A percentile compares a stretch with the other conserved stretches of the same genome.
These are phyloP conservation scores for Microctenopoma stevenorrisi DNA, from an alignment of 2,797 vertebrate species.

Conservation along the genomic window DNA sequence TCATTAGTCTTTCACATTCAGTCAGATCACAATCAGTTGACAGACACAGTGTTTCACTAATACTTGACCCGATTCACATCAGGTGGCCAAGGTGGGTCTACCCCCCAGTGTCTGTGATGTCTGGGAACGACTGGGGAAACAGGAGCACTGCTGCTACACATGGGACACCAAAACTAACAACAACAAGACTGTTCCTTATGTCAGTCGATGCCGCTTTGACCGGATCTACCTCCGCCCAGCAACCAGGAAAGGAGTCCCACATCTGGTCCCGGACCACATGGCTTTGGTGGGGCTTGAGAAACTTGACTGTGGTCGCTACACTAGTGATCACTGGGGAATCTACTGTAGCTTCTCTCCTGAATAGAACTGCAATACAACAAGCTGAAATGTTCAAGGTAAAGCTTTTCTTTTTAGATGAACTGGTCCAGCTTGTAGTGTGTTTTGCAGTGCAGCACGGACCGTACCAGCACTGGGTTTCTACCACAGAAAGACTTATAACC, in stretches of 20 bases:
- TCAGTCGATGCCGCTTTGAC: constrained; percentile 91
- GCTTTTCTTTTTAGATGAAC: not conserved
- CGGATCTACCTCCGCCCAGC: constrained; percentile 87
- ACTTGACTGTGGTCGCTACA: constrained; percentile 91
- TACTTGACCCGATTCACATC: constrained; percentile 1
- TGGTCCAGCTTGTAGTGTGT: not conserved
- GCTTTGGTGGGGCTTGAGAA: constrained; percentile 92
- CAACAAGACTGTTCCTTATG: constrained; percentile 82
- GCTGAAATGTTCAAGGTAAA: not conserved
- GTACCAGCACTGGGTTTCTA: not conserved
- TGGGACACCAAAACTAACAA: constrained; percentile 94
- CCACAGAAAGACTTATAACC: not conserved
- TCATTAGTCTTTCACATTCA: not conserved
- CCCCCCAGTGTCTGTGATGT: constrained; percentile 85
- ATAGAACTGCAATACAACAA: constrained; percentile 17
- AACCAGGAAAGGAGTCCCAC: constrained; percentile 58
- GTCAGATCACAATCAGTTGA: not conserved
- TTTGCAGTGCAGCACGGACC: not conserved
- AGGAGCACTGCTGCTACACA: constrained; percentile 92
- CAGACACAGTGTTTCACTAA: not conserved
- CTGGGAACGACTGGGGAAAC: constrained; percentile 90
- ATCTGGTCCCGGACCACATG: constrained; percentile 87
- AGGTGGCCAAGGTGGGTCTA: constrained; percentile 90
- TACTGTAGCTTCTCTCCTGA: constrained; percentile 85
- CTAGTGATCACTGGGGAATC: constrained; percentile 97